Base-by-base conservation (phyloP, 2,888 invertebrate species). In the Scrobipalpa atriplicella region DNA sequence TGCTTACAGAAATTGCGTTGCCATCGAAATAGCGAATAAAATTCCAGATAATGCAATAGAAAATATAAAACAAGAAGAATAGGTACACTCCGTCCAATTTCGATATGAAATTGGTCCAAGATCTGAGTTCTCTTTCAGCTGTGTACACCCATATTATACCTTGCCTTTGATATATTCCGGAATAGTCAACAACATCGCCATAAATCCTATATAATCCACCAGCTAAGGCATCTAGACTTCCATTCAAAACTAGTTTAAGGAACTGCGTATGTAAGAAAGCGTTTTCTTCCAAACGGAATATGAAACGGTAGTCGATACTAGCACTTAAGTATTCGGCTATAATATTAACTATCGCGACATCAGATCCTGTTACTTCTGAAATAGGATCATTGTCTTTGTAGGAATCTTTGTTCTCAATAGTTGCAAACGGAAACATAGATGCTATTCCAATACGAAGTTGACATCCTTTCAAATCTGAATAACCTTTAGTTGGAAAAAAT, bases 151-250 rank as follows among this genome's bases (percentile, higher is more conserved):
- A 91, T 54, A 80, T 69, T 0, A 86, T 68, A 0, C 74, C 72
- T 73, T 90, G 87, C 19, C 78, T 75, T 0, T 75, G 74, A 66
- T 91, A 90, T 1, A 82, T 67, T 0, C 90, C 90, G 1, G 90
- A 89, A 69, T 90, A 92, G 3, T 77, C 80, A 0, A 91, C 83
- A 0, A 68, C 2, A n/a, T 86, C 79, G 8, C 85, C 87, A 51
- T 82, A 89, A 2, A 84, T 70, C 67, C 85, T 79, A 41, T 86
- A 89, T 0, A 86, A 70, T 0, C 90, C 91, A 0, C 92, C 90
- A 9, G 85, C 87, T 62, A 83, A 83, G 0, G 76, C 72, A 52
- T 92, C 89, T 1, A 91, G 70, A 41, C 80, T 86, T 2, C 84
- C 86, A 69, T 91, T 87, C 2, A 74, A 8, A 1, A 92, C 6